Evolutionary conservation across 1,140 invertebrate species (phyloP).

Genomic region (Lasioglossum albipes): DNA sequence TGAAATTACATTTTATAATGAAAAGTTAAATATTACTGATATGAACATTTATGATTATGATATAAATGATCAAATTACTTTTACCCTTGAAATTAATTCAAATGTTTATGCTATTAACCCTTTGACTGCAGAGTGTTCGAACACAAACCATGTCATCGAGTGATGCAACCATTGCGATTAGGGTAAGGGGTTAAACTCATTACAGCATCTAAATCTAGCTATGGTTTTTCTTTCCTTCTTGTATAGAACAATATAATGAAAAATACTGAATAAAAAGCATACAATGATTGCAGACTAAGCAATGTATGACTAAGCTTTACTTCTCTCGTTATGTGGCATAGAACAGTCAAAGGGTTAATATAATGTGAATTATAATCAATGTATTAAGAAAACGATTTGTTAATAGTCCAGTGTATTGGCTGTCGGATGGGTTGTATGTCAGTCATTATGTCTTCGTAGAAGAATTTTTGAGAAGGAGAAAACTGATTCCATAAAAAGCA

Average conservation of each 20-base stretch:
- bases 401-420: slow-evolving; percentile 69
- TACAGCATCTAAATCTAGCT: too few relatives aligned
- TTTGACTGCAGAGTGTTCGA: too few relatives aligned
- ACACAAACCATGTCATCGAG: too few relatives aligned
- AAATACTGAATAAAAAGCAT: too few relatives aligned
- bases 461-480: slow-evolving; percentile 53
- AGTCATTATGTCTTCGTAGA: slow-evolving; percentile 61
- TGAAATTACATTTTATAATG: too few relatives aligned
- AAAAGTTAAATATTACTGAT: neutral
- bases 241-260: too few relatives aligned
- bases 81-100: neutral
- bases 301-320: too few relatives aligned
- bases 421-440: slow-evolving; percentile 64
- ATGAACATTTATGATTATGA: neutral
- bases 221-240: too few relatives aligned
- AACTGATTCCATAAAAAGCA: slow-evolving; percentile 24
- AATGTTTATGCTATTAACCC: neutral
- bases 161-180: too few relatives aligned
- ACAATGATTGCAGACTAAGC: too few relatives aligned
- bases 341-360: neutral
- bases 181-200: too few relatives aligned
- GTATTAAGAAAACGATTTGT: slow-evolving; percentile 35
- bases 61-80: neutral
- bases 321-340: too few relatives aligned
- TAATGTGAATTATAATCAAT: neutral